Conservation (phyloP, 2,113 vertebrate species). For the Myiozetetes cayanensis region DNA sequence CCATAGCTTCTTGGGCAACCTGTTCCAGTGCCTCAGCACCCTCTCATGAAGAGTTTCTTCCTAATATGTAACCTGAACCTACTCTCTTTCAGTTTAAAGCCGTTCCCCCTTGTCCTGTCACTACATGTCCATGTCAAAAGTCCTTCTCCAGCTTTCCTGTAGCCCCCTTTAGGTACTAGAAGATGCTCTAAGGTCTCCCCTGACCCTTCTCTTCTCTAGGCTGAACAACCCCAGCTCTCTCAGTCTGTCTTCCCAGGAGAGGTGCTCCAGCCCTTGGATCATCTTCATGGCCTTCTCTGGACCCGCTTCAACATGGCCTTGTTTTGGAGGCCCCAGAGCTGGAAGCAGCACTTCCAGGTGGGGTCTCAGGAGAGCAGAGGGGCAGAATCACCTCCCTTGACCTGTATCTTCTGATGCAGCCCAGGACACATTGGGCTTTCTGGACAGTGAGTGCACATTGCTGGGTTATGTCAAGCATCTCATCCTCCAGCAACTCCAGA, state of each 20-base stretch:
- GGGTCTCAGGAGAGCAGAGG: not conserved
- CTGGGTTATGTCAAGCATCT: not conserved
- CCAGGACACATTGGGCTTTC: not conserved
- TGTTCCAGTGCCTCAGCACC: not conserved
- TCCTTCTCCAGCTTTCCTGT: not conserved
- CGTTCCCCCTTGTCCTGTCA: not conserved
- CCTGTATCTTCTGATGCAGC: not conserved
- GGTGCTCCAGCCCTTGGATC: not conserved
- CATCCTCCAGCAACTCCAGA: not conserved
- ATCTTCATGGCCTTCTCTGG: not conserved
- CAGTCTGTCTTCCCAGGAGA: too few species aligned
- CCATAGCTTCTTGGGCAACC: not conserved
- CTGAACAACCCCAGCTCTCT: not conserved
- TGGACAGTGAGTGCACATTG: not conserved
- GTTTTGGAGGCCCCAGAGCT: not conserved
- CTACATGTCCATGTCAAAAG: not conserved
- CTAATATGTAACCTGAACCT: rapidly evolving
- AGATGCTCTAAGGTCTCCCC: not conserved
- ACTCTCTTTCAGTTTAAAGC: not conserved
- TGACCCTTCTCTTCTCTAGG: not conserved
- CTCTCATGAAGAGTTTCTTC: not conserved
- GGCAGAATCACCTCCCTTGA: not conserved
- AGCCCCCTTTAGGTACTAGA: not conserved
- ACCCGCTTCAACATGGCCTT: not conserved
- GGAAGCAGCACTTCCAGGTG: not conserved